Evolutionary conservation across 2,888 invertebrate species (phyloP).

Genomic region (Netelia melanura): DNA sequence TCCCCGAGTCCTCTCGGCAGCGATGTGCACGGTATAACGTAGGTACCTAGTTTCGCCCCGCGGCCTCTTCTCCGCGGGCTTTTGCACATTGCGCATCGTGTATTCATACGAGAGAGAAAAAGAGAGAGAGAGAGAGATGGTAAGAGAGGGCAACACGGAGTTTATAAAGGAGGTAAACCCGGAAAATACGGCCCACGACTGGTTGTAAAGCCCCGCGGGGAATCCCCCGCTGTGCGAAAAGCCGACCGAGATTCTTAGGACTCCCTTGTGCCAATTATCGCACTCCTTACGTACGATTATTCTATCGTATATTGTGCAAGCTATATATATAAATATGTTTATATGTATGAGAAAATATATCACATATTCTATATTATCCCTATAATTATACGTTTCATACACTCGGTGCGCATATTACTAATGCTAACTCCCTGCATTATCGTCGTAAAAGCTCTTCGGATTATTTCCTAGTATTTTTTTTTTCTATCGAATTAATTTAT

Average conservation of each 20-base stretch:
- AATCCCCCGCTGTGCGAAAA: slow-evolving; percentile 74
- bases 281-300: slow-evolving; percentile 62
- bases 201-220: slow-evolving; percentile 74
- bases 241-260: slow-evolving; percentile 67
- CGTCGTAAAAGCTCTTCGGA: too few relatives aligned
- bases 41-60: neutral
- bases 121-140: slow-evolving; percentile 29
- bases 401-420: neutral
- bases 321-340: neutral
- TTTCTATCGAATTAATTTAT: neutral
- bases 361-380: slow-evolving; percentile 7
- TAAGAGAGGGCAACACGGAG: neutral
- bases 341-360: slow-evolving; percentile 1
- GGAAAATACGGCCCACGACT: slow-evolving; percentile 72
- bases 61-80: neutral
- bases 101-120: slow-evolving; percentile 8
- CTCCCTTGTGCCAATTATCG: slow-evolving; percentile 66
- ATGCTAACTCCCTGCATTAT: too few relatives aligned
- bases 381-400: neutral
- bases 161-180: slow-evolving; percentile 51
- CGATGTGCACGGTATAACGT: neutral
- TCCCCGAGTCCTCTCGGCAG: neutral
- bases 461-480: neutral
- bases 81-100: slow-evolving; percentile 19
- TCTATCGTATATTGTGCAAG: slow-evolving; percentile 45